These are phyloP conservation scores for Tetrax tetrax DNA, from an alignment of 2,113 vertebrate genomes.

Conservation along the genomic window DNA sequence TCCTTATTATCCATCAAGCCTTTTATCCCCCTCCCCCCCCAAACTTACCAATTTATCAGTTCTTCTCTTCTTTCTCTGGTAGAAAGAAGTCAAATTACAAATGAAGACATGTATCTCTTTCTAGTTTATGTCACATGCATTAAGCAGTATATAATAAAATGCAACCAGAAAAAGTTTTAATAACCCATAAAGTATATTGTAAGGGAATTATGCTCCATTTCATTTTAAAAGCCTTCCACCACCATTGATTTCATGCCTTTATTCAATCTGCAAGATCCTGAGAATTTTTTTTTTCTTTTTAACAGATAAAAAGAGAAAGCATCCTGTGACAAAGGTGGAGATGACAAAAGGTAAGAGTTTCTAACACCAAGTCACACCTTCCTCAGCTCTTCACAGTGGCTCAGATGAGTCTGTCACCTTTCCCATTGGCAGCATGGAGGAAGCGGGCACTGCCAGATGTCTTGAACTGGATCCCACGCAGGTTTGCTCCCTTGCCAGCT, in stretches of 20 bases:
- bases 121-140: neutral
- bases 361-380: neutral
- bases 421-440: fast-evolving
- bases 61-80: neutral
- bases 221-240: neutral
- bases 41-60: neutral
- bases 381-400: neutral
- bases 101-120: neutral
- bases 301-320: neutral
- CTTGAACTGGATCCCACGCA: neutral
- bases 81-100: neutral
- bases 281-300: neutral
- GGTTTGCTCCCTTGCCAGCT: neutral
- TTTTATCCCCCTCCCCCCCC: neutral
- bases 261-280: neutral
- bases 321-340: neutral
- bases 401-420: neutral
- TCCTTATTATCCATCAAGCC: neutral
- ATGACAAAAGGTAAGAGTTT: neutral
- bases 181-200: neutral
- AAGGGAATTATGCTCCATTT: neutral
- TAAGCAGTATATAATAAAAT: neutral
- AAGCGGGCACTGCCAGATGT: neutral
- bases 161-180: neutral
- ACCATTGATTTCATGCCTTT: neutral